These are phyloP conservation scores for Rotaria sp. DNA, from an alignment of 2,888 invertebrate genomes.

Conservation along the genomic window DNA sequence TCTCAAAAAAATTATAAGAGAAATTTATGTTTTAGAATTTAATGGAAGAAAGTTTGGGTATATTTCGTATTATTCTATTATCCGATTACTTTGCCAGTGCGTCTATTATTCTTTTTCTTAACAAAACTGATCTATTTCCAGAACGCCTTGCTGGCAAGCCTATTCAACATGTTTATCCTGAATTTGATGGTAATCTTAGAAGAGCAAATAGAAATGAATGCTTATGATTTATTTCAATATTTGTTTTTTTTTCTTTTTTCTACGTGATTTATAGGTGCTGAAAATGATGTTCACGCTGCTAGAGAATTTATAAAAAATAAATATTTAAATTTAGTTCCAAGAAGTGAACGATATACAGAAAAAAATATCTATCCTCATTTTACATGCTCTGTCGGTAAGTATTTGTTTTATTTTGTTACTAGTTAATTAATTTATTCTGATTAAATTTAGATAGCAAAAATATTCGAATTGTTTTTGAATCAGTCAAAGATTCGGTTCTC, in stretches of 20 bases:
- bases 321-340: not conserved
- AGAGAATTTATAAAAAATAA: not conserved
- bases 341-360: not conserved
- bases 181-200: not conserved
- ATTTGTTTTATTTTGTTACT: not conserved
- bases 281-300: not conserved
- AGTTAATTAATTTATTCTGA: not conserved
- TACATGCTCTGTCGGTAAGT: not conserved
- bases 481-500: not conserved
- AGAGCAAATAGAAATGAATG: too few species aligned
- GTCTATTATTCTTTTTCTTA: not conserved
- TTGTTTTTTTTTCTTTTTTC: too few species aligned
- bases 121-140: constrained; percentile 5
- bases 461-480: not conserved
- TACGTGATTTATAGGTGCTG: not conserved
- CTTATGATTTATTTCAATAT: too few species aligned
- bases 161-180: not conserved
- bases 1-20: too few species aligned
- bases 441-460: not conserved
- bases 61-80: not conserved
- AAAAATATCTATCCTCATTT: constrained; percentile 11
- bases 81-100: not conserved
- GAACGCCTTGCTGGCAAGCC: not conserved
- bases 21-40: not conserved
- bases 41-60: not conserved